Conservation (phyloP, 2,113 vertebrate genomes). For the Hiodon tergisus region DNA sequence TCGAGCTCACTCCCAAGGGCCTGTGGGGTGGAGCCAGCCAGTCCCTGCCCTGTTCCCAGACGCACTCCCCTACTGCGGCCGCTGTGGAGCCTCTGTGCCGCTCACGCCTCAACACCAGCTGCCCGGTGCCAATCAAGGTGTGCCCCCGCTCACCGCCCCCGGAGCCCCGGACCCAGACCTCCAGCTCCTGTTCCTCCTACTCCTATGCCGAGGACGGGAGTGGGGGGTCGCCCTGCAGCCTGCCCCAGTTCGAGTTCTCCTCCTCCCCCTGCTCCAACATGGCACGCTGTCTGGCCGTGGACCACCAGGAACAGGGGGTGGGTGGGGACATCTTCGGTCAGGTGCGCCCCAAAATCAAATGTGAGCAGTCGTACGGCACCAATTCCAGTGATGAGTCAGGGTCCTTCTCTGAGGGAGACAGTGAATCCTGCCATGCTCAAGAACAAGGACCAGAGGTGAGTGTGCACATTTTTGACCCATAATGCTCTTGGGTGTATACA, state of each 20-base stretch:
- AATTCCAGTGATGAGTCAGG: slow-evolving; percentile 98
- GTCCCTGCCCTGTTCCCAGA: slow-evolving; percentile 86
- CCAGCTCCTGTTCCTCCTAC: slow-evolving; percentile 96
- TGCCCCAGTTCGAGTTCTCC: slow-evolving; percentile 95
- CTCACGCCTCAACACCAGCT: slow-evolving; percentile 92
- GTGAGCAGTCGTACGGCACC: slow-evolving; percentile 97
- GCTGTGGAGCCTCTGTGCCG: slow-evolving; percentile 77
- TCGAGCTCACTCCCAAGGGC: slow-evolving; percentile 85
- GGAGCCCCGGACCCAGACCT: slow-evolving; percentile 93
- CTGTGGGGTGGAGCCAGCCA: slow-evolving; percentile 85
- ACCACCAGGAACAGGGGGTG: slow-evolving; percentile 79
- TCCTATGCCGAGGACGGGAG: slow-evolving; percentile 95
- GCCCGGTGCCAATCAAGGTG: slow-evolving; percentile 98
- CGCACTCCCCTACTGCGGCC: slow-evolving; percentile 71
- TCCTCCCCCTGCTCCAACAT: slow-evolving; percentile 93
- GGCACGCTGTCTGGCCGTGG: slow-evolving; percentile 77
- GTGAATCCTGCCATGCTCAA: slow-evolving; percentile 92
- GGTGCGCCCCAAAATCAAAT: slow-evolving; percentile 93
- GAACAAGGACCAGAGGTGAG: slow-evolving; percentile 93
- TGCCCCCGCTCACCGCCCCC: slow-evolving; percentile 92
- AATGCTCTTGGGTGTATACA: neutral
- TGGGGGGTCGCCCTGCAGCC: slow-evolving; percentile 91
- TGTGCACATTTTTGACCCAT: neutral
- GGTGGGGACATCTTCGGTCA: slow-evolving; percentile 78
- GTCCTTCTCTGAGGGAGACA: slow-evolving; percentile 98